phyloP scores from a whole-genome alignment of 2,888 invertebrate species.

The Mythimna impura region DNA sequence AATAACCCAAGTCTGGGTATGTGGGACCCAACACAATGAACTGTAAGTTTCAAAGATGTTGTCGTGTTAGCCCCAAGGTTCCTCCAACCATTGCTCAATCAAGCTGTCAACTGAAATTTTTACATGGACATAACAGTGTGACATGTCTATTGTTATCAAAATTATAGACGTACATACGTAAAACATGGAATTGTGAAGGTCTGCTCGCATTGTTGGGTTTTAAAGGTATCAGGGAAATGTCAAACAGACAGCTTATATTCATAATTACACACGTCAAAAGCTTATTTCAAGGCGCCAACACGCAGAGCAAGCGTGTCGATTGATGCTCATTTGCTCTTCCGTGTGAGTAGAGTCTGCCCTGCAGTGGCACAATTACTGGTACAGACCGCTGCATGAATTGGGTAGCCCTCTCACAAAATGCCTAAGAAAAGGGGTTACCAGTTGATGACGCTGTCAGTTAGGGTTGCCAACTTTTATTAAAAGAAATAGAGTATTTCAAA shows the following conservation, averaged over 20 bases:
- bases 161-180: constrained; percentile 10
- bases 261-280: constrained; percentile 13
- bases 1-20: background rate
- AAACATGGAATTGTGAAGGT: background rate
- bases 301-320: constrained; percentile 12
- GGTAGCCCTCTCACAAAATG: too few relatives aligned
- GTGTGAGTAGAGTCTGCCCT: background rate
- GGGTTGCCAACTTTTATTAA: too few relatives aligned
- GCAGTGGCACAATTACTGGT: background rate
- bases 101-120: constrained; percentile 7
- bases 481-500: too few relatives aligned
- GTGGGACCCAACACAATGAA: background rate
- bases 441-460: too few relatives aligned
- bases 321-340: constrained; percentile 3
- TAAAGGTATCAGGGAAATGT: constrained; percentile 8
- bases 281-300: constrained; percentile 9
- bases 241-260: constrained; percentile 23
- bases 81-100: background rate
- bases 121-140: background rate
- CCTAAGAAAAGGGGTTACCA: too few relatives aligned
- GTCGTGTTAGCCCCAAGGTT: constrained; percentile 27
- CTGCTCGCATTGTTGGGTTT: background rate
- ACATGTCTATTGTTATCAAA: constrained; percentile 14
- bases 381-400: too few relatives aligned
- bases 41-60: background rate